Evolutionary conservation across 2,888 invertebrate species (phyloP), one percentile per base, ranked within the genome.

Genomic region (Ecliptopera silaceata): DNA sequence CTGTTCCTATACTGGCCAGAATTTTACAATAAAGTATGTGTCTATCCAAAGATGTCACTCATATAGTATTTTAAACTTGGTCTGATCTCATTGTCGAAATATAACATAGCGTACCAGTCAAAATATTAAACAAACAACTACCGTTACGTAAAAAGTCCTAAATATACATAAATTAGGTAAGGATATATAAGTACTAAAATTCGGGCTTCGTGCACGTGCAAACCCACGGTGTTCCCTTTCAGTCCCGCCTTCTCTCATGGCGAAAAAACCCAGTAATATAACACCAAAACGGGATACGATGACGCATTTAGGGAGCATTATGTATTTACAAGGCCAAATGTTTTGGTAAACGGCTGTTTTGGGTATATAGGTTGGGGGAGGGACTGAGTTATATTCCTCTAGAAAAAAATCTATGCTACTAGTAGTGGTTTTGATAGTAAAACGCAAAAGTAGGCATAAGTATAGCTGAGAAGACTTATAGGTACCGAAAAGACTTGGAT

Each of bases 151-250:
- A 8, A 10, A 41, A 34, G 18, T 29, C 38, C 26, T 36, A 41
- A 20, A 12, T 36, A 51, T 41, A 56, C 42, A 56, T 50, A 32
- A 31, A 32, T n/a, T 36, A 36, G 43, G 41, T 47, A 43, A 18
- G 38, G 26, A 38, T 17, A 44, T 52, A 13, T 41, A 55, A 22
- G 17, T 41, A 44, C 50, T 49, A 42, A 57, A 45, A 58, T 36
- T 55, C 39, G 44, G 42, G 44, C 51, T 48, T 57, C 38, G 39
- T 75, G 78, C 88, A 89, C 88, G 89, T 88, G 88, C 88, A 86
- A 71, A 67, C 68, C 61, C 57, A 63, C 76, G 88, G 89, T 88
- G 84, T 89, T 84, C 79, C 78, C 79, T 89, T 90, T 86, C 89
- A 84, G 84, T 70, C 82, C 87, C 88, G 84, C 89, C 88, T 82